These are phyloP conservation scores for Lucifuga dentata DNA, from an alignment of 2,113 vertebrate genomes.

Conservation along the genomic window DNA sequence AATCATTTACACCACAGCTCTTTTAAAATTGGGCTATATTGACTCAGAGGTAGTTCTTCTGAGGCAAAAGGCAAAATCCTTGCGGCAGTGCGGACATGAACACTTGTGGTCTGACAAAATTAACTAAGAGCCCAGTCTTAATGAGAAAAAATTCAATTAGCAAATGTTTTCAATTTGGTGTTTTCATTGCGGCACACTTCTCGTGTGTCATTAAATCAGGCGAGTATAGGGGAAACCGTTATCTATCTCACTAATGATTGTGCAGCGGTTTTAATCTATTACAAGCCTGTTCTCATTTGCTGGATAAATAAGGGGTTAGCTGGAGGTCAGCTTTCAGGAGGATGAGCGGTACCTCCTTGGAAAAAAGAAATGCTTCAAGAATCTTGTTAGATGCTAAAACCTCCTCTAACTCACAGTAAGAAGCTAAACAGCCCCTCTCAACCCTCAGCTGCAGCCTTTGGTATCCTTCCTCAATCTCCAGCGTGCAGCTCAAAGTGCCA, in stretches of 20 bases:
- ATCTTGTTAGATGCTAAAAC: slow-evolving; percentile 57
- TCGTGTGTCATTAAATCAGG: background rate
- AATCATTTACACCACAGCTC: slow-evolving; percentile 5
- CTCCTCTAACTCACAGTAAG: slow-evolving; percentile 39
- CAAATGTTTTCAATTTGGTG: background rate
- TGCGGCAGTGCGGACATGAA: background rate
- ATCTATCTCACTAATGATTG: background rate
- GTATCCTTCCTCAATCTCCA: slow-evolving; percentile 36
- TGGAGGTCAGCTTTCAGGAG: slow-evolving; percentile 11
- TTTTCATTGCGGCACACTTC: background rate
- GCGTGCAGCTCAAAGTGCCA: slow-evolving; percentile 71
- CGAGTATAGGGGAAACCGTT: background rate
- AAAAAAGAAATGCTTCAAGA: slow-evolving; percentile 43
- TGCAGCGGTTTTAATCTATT: slow-evolving; percentile 1
- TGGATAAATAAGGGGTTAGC: slow-evolving; percentile 30
- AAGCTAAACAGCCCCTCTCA: slow-evolving; percentile 39
- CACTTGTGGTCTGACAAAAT: slow-evolving; percentile 11
- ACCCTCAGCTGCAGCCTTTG: slow-evolving; percentile 36
- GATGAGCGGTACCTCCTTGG: slow-evolving; percentile 18
- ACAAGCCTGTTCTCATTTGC: slow-evolving; percentile 14
- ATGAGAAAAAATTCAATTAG: background rate
- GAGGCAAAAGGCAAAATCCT: slow-evolving; percentile 8
- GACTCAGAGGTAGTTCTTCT: background rate
- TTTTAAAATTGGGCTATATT: slow-evolving; percentile 25
- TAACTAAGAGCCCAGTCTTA: background rate